Evolutionary conservation across 2,113 vertebrate species (phyloP).

Genomic region (Zosterops lateralis): DNA sequence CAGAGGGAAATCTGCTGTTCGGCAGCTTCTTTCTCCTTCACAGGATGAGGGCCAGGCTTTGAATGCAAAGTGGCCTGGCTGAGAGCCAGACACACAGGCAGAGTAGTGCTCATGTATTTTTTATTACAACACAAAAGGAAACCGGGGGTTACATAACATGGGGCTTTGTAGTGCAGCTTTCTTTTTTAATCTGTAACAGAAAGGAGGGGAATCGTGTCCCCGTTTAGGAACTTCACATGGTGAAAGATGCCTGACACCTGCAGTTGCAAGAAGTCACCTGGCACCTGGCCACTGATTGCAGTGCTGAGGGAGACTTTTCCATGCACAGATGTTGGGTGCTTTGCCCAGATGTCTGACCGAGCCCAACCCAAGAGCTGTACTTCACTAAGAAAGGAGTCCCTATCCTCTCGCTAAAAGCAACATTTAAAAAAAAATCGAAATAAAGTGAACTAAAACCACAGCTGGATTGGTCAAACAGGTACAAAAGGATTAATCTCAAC

Average conservation of each 20-base stretch:
- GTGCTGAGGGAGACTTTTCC: background rate
- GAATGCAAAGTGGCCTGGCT: background rate
- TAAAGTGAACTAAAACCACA: slow-evolving; percentile 20
- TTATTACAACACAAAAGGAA: slow-evolving; percentile 33
- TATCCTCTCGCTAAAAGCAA: background rate
- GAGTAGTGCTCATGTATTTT: slow-evolving; percentile 39
- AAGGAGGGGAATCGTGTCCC: background rate
- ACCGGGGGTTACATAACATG: background rate
- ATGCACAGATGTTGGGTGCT: background rate
- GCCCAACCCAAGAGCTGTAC: background rate
- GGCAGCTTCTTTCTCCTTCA: background rate
- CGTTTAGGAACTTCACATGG: background rate
- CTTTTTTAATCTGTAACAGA: background rate
- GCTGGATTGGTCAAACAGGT: background rate
- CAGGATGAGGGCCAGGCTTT: background rate
- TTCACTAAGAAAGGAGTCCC: background rate
- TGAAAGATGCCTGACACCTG: background rate
- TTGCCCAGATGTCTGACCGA: background rate
- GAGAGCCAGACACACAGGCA: background rate
- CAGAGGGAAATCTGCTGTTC: background rate
- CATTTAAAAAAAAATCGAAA: background rate
- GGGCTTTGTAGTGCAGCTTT: slow-evolving; percentile 40
- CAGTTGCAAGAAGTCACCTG: background rate
- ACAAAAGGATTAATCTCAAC: background rate
- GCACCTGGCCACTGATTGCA: background rate